Evolutionary conservation across 1,140 invertebrate species (phyloP), one percentile per base, ranked within the genome.

Genomic region (Temnothorax curvispinosus): DNA sequence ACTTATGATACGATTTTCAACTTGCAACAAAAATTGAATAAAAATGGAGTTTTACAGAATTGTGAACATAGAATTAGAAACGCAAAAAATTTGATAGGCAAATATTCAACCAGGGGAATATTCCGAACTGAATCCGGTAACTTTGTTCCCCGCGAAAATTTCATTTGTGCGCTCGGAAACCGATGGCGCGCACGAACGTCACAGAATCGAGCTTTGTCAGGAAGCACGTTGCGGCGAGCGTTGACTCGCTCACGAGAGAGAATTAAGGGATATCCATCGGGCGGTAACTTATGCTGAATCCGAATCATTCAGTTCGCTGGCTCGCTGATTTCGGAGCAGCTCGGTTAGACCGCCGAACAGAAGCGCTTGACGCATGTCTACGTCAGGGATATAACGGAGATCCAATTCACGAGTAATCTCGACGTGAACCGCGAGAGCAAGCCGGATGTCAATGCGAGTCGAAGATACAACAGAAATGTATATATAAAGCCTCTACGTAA

Each of bases 251-350:
- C 67, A 27, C 65, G 52, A 58, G 54, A 84, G 52, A 58, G 54
- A 84, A 75, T 84, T 75, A 84, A 84, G 80, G 69, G 52, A 75
- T 60, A 84, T 38, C 67, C 80, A 82, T 2, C 52, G 54, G 13
- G 27, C 54, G 41, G n/a, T 84, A 84, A 84, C 69, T 84, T 84
- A 84, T 27, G 69, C 69, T 75, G 80, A 84, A 84, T 84, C 80
- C 80, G 69, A 47, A 84, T 84, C 80, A 84, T 75, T 58, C 80
- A 15, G 69, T 13, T 50, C 67, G 80, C 69, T 84, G 54, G 18
- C 18, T 60, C 27, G 41, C 27, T 84, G 80, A 84, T 84, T 84
- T 75, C 41, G 41, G n/a, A 62, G 69, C 41, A 50, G 50, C 58
- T 41, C 44, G 32, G 44, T 56, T 44, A 69, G 69, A 81, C 41